Base-by-base conservation (phyloP, 2,113 vertebrate genomes). In the Balaeniceps rex region DNA sequence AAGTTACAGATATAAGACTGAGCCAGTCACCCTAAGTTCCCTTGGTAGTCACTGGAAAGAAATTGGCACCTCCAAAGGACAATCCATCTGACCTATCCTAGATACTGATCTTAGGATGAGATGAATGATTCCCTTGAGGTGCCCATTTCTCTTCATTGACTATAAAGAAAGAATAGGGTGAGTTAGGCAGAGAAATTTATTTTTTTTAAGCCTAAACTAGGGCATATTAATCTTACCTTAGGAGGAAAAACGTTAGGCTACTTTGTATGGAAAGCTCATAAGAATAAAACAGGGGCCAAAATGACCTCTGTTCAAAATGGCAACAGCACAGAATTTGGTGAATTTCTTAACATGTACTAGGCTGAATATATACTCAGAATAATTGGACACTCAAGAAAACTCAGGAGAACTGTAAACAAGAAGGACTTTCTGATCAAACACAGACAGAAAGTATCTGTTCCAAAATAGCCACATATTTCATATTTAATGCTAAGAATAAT, bases 101-200 rank as follows among this genome's bases (percentile, higher is more conserved):
- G 69, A 60, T 91, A 91, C 61, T 0, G 14, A 52, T 89, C 78
- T 87, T 21, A 44, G 72, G 71, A 58, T 87, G 42, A 88, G 91
- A 94, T 51, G 51, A 92, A 88, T 75, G 42, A 70, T 87, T 88
- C 87, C 86, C 80, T 87, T 94, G 77, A 95, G 76, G 14, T 66
- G 29, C 33, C 49, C 29, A 92, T 94, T 87, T 91, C 60, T 95
- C 47, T 95, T 70, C 6, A 7, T 18, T 94, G 55, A 78, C 21
- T 81, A 24, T 49, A 92, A 95, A 84, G 70, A 79, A 82, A 89
- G 38, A 91, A 93, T 24, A 90, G 40, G 14, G 38, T 70, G 79
- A 83, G 46, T 29, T 91, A 55, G 38, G 55, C 10, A 26, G 42
- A 71, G 29, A 69, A 4, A 61, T 83, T 61, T 60, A 24, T 4